These are phyloP conservation scores for Sisyra terminalis DNA, from an alignment of 2,888 invertebrate genomes.

Conservation along the genomic window DNA sequence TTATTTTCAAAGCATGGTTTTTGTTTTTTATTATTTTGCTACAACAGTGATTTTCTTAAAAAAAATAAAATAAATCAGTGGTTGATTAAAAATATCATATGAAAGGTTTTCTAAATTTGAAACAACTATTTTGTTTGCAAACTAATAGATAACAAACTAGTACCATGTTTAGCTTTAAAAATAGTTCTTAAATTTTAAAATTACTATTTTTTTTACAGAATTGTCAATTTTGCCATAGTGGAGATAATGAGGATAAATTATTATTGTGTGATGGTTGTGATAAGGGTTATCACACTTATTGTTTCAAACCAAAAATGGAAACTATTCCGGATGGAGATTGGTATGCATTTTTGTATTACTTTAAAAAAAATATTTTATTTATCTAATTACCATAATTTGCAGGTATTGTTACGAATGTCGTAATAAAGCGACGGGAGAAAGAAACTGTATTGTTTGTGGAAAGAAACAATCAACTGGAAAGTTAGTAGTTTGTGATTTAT, in stretches of 20 bases:
- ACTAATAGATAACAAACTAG: too few relatives aligned
- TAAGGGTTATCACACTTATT: constrained; percentile 96
- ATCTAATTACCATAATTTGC: constrained; percentile 11
- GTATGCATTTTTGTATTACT: constrained; percentile 34
- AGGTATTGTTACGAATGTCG: constrained; percentile 94
- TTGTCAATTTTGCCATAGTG: constrained; percentile 93
- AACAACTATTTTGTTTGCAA: too few relatives aligned
- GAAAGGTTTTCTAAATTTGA: too few relatives aligned
- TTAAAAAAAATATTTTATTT: background rate
- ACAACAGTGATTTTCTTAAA: background rate
- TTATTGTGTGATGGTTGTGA: constrained; percentile 95
- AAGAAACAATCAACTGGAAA: constrained; percentile 38
- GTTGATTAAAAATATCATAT: too few relatives aligned
- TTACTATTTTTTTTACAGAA: constrained; percentile 49
- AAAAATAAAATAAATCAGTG: too few relatives aligned
- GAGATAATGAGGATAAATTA: constrained; percentile 90
- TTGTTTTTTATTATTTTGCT: constrained; percentile 1
- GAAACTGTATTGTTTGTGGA: constrained; percentile 91
- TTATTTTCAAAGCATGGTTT: background rate
- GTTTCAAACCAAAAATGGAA: constrained; percentile 93
- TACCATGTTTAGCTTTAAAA: background rate
- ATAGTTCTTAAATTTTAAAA: background rate
- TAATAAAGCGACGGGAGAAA: constrained; percentile 81
- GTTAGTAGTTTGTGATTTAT: constrained; percentile 75
- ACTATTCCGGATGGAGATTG: constrained; percentile 96